These are phyloP conservation scores for Clostera curtula DNA, from an alignment of 2,888 invertebrate species.

Conservation along the genomic window DNA sequence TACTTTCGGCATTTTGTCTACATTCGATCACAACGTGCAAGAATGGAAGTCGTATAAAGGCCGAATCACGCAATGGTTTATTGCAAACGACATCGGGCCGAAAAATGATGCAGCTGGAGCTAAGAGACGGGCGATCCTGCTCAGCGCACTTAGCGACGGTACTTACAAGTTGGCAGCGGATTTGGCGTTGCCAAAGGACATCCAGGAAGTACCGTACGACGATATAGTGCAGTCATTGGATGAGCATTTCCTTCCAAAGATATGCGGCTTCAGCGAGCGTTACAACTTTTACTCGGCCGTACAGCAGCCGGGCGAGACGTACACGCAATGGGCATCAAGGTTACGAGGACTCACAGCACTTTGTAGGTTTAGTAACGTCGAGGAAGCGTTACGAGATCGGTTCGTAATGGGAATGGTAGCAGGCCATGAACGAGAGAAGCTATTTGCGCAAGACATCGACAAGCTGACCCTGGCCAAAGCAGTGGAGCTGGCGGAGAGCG, in stretches of 20 bases:
- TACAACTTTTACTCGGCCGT: constrained; percentile 21
- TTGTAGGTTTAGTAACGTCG: constrained; percentile 16
- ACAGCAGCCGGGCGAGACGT: constrained; percentile 15
- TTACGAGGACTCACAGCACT: constrained; percentile 15
- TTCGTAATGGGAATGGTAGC: constrained; percentile 20
- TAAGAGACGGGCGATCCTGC: constrained; percentile 10
- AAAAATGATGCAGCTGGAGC: constrained; percentile 5
- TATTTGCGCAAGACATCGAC: constrained; percentile 15
- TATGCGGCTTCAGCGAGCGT: constrained; percentile 21
- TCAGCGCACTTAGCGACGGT: constrained; percentile 14
- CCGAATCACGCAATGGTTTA: constrained; percentile 14
- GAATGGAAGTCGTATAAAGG: constrained; percentile 12
- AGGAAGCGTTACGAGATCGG: constrained; percentile 17
- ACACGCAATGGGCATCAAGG: constrained; percentile 19
- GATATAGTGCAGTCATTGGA: constrained; percentile 16
- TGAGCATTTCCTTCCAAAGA: constrained; percentile 21
- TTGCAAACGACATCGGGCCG: constrained; percentile 13
- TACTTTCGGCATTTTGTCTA: constrained; percentile 8
- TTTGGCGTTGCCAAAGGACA: constrained; percentile 14
- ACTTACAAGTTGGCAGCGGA: constrained; percentile 14
- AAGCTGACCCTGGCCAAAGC: constrained; percentile 19
- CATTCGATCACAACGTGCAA: constrained; percentile 14
- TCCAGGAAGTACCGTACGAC: constrained; percentile 12
- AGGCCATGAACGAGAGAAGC: constrained; percentile 18
- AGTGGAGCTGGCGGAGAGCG: constrained; percentile 19